A percentile compares a stretch with the other conserved stretches of the same genome.
These are phyloP conservation scores for Drosophila ezoana DNA, from an alignment of 2,888 invertebrate species.

Conservation along the genomic window DNA sequence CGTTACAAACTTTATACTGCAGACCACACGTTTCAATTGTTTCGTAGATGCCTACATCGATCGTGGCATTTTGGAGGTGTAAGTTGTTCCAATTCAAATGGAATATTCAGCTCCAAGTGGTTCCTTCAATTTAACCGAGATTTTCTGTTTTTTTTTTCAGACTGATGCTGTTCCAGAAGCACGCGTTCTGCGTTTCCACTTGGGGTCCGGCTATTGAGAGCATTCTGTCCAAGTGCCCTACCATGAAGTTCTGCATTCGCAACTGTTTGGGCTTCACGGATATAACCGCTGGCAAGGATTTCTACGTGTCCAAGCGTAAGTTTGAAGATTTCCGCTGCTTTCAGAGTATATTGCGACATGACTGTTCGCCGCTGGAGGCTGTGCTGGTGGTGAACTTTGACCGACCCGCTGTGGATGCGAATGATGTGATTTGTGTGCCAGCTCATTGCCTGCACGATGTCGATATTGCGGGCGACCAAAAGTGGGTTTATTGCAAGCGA, in stretches of 20 bases:
- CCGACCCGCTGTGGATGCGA: constrained; percentile 31
- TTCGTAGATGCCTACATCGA: constrained; percentile 77
- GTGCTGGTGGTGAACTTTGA: constrained; percentile 81
- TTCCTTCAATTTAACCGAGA: background rate
- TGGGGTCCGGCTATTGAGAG: constrained; percentile 88
- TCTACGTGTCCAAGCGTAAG: constrained; percentile 76
- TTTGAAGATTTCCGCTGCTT: constrained; percentile 77
- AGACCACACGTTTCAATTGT: constrained; percentile 76
- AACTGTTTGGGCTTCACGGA: constrained; percentile 88
- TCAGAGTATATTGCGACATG: constrained; percentile 66
- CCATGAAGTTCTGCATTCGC: constrained; percentile 88
- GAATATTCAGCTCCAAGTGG: background rate
- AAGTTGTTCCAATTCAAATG: constrained; percentile 28
- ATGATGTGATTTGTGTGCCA: constrained; percentile 61
- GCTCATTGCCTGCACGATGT: constrained; percentile 17
- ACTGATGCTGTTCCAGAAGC: constrained; percentile 74
- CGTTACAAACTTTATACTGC: constrained; percentile 81
- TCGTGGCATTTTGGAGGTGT: constrained; percentile 78
- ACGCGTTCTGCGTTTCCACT: constrained; percentile 85
- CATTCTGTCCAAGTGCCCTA: constrained; percentile 87
- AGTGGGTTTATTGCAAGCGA: constrained; percentile 78
- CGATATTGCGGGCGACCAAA: constrained; percentile 41
- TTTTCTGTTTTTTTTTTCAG: constrained; percentile 41
- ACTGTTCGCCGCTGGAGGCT: constrained; percentile 80
- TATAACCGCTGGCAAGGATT: constrained; percentile 85